These are phyloP conservation scores for Fragum whitleyi DNA, from an alignment of 2,888 invertebrate species.

Conservation along the genomic window DNA sequence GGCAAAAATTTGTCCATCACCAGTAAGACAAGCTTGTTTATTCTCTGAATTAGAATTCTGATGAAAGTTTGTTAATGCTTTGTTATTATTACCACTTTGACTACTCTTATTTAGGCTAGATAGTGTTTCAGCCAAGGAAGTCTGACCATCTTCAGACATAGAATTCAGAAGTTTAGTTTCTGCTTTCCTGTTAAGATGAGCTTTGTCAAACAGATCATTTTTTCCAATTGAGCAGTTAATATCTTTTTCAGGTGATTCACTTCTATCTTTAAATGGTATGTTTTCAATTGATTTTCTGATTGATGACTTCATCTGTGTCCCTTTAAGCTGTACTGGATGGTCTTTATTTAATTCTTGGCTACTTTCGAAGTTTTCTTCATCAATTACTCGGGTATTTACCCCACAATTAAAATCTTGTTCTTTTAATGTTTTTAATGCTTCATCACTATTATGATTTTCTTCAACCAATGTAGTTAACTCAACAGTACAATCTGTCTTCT, in stretches of 20 bases:
- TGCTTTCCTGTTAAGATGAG: not conserved
- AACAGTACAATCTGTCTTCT: too few relatives aligned
- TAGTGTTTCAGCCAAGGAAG: too few relatives aligned
- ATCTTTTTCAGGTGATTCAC: not conserved
- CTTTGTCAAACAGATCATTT: not conserved
- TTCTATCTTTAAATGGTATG: not conserved
- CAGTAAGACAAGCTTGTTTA: not conserved
- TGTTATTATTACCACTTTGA: not conserved
- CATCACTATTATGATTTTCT: too few relatives aligned
- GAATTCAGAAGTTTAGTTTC: not conserved
- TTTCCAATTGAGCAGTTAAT: not conserved
- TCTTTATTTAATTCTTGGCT: not conserved
- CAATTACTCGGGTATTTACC: not conserved
- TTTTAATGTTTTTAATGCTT: not conserved
- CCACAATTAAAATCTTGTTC: not conserved
- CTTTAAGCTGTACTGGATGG: not conserved
- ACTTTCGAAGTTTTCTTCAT: not conserved
- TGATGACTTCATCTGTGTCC: not conserved
- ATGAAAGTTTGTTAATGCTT: not conserved
- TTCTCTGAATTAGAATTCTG: not conserved
- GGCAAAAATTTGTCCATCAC: not conserved
- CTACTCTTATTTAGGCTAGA: not conserved
- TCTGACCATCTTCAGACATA: not conserved
- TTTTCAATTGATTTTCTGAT: not conserved
- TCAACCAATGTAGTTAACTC: too few relatives aligned